Conservation (phyloP, 2,797 vertebrate genomes). For the Gallirallus australis region DNA sequence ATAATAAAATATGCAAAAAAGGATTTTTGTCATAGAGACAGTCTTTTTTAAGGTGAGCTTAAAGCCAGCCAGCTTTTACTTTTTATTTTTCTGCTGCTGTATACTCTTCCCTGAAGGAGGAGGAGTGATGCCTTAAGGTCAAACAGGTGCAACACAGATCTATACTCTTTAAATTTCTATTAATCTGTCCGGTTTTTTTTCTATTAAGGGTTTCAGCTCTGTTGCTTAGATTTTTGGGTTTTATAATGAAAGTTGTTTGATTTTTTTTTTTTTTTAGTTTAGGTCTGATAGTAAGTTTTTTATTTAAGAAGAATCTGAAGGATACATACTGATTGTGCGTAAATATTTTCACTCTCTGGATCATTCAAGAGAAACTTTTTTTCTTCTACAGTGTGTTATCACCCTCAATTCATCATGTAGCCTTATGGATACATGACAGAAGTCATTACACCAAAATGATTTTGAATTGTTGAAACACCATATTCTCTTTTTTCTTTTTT, state of each 20-base stretch:
- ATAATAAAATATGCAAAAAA: conserved; percentile 75
- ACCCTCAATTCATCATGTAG: background rate
- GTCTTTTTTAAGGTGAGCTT: conserved; percentile 44
- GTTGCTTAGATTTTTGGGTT: background rate
- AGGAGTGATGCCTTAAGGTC: conserved; percentile 12
- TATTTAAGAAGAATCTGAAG: background rate
- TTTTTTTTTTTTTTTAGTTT: background rate
- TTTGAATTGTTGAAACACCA: background rate
- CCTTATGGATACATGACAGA: background rate
- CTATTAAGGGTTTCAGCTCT: background rate
- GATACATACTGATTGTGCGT: background rate
- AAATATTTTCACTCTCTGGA: background rate
- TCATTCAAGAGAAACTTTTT: background rate
- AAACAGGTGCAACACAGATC: conserved; percentile 14
- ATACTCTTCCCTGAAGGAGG: background rate
- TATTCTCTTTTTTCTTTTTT: background rate
- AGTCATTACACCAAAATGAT: background rate
- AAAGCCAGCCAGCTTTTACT: conserved; percentile 26
- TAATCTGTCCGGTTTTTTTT: background rate
- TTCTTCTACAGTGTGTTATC: background rate
- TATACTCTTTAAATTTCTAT: conserved; percentile 16
- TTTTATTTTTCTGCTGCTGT: conserved; percentile 31
- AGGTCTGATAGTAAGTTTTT: background rate
- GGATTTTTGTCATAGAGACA: conserved; percentile 53
- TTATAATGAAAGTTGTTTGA: background rate